Evolutionary conservation across 2,113 vertebrate species (phyloP).

Genomic region (Zootoca vivipara): DNA sequence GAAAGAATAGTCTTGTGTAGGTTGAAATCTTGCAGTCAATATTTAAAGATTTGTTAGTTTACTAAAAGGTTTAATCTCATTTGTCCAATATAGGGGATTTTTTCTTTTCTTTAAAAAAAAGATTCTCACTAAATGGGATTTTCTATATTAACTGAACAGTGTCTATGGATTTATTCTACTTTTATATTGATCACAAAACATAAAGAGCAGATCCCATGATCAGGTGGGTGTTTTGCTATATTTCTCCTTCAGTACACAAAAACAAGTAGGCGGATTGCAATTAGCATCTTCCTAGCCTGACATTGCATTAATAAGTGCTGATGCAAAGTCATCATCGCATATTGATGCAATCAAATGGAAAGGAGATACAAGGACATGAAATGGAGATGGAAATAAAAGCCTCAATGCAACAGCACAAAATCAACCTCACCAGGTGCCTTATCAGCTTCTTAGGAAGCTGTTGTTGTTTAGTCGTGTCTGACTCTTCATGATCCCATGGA

Average conservation of each 20-base stretch:
- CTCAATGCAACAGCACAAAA: not conserved
- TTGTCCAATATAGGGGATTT: not conserved
- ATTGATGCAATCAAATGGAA: not conserved
- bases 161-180: not conserved
- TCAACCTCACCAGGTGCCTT: not conserved
- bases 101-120: not conserved
- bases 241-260: conserved; percentile 15
- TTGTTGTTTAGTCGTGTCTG: too few species aligned
- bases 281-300: conserved; percentile 9
- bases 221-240: not conserved
- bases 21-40: not conserved
- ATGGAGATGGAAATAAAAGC: not conserved
- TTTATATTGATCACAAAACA: not conserved
- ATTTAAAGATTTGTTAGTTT: not conserved
- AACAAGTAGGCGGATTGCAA: not conserved
- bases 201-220: not conserved
- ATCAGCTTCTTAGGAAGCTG: not conserved
- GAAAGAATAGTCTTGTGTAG: not conserved
- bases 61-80: not conserved
- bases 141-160: not conserved
- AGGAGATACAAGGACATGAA: conserved; percentile 9
- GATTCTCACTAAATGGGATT: not conserved
- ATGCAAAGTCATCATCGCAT: not conserved
- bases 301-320: not conserved
- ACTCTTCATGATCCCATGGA: too few species aligned